Base-by-base conservation (phyloP, 2,113 vertebrate species). In the Aepyceros melampus region DNA sequence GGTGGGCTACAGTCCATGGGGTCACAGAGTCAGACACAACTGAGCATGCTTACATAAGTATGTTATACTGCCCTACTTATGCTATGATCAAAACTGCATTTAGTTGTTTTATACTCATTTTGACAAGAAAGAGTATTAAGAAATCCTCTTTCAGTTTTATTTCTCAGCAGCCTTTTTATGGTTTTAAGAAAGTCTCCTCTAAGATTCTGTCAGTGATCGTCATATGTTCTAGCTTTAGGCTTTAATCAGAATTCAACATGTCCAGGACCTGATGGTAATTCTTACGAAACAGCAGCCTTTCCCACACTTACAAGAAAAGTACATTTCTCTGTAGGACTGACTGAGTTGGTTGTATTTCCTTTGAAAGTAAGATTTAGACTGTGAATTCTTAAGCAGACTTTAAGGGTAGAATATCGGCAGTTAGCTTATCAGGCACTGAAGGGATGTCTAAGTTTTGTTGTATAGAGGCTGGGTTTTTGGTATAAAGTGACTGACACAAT, bases 101-200 rank as follows among this genome's bases (percentile, higher is more conserved):
- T 31, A 64, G 58, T 92, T 89, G 76, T 36, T 89, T 88, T 91
- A 5, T 67, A 29, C 96, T 97, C 45, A 58, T 94, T 95, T 58
- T 87, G 53, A 56, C 49, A 95, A 79, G 84, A 87, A 98, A 89
- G 36, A 36, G 62, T 89, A 60, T 55, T 60, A 62, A 96, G 87
- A 47, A 89, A 45, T 47, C 14, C 33, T 67, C 47, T 91, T 56
- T 78, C 45, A 67, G 33, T 45, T 95, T 92, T 93, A 60, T 71
- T 97, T 96, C 45, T 91, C 56, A 93, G 55, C 11, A 31, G 45
- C n/a, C 56, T 87, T 97, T 97, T 93, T 74, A 53, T 97, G 56
- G 27, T 76, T 31, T 81, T 47, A 14, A 90, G 83, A 87, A 90
- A 31, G 29, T 88, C 60, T 53, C 67, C 40, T 90, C 19, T 74